phyloP scores from a whole-genome alignment of 1,140 invertebrate species.

The Danaus melanippus region DNA sequence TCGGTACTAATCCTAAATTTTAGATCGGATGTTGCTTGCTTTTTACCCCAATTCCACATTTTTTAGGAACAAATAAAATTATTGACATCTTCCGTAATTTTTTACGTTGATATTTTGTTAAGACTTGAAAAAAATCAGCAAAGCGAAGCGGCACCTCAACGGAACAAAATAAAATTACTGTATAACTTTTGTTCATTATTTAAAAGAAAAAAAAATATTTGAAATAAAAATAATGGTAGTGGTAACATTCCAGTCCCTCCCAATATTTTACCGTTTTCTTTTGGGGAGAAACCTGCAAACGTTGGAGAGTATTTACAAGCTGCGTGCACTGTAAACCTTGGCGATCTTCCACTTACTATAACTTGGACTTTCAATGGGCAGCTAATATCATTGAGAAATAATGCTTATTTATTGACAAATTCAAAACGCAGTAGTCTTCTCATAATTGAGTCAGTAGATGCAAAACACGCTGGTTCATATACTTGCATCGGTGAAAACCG shows the following conservation, averaged over 20 bases:
- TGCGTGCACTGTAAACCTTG: conserved; percentile 88
- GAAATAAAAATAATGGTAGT: conserved; percentile 20
- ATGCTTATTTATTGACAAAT: conserved; percentile 76
- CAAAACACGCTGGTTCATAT: conserved; percentile 83
- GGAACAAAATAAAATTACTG: conserved; percentile 1
- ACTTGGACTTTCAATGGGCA: conserved; percentile 80
- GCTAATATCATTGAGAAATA: conserved; percentile 73
- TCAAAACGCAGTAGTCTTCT: conserved; percentile 80
- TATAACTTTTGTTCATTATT: conserved; percentile 34
- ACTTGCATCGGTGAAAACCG: conserved; percentile 85
- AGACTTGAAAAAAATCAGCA: too few relatives aligned
- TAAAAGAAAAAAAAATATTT: conserved; percentile 7
- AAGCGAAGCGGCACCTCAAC: too few relatives aligned
- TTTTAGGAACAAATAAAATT: too few relatives aligned
- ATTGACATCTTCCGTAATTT: too few relatives aligned
- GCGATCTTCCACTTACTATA: conserved; percentile 86
- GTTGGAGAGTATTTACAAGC: conserved; percentile 80
- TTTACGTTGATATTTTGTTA: too few relatives aligned
- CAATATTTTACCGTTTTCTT: conserved; percentile 74
- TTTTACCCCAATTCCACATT: conserved; percentile 1
- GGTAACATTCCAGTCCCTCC: conserved; percentile 70
- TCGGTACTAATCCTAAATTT: conserved; percentile 69
- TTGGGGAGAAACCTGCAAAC: conserved; percentile 79
- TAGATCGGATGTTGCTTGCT: conserved; percentile 47
- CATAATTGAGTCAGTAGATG: conserved; percentile 80